Percentiles rank a stretch among this genome's conserved stretches.
phyloP scores from a whole-genome alignment of 2,113 vertebrate species.

The Caracal caracal region DNA sequence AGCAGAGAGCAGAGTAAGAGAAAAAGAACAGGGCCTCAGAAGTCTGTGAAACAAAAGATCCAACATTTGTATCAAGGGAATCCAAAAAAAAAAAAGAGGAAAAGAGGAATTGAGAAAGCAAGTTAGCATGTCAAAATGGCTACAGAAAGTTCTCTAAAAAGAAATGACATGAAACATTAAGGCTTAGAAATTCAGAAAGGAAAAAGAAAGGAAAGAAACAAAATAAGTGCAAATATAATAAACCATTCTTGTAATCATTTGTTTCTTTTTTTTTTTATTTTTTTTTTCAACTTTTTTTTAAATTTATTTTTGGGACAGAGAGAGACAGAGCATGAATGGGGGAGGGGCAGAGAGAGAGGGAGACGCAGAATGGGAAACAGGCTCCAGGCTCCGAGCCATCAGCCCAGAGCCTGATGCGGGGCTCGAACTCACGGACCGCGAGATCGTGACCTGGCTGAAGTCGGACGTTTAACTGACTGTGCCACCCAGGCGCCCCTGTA shows the following conservation, averaged over 20 bases:
- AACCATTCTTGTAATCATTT: neutral
- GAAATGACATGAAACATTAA: neutral
- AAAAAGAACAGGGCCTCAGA: neutral
- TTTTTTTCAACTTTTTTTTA: no score
- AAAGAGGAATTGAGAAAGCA: neutral
- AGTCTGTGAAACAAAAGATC: neutral
- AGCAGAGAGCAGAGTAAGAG: neutral
- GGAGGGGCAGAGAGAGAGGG: no score
- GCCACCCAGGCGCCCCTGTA: no score
- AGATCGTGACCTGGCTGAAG: no score
- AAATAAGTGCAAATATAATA: neutral
- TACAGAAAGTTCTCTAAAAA: neutral
- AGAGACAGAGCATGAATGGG: no score
- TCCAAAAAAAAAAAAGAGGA: neutral
- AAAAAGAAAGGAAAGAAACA: neutral
- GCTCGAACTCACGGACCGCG: no score
- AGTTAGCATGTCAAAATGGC: neutral
- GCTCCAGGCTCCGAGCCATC: no score
- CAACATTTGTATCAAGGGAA: neutral
- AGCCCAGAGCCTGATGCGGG: no score
- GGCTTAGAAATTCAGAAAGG: neutral
- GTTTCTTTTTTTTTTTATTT: no score
- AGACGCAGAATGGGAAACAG: no score
- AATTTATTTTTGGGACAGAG: no score
- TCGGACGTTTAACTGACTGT: no score